These are phyloP conservation scores for Austrofundulus limnaeus DNA, from an alignment of 2,113 vertebrate genomes.

Conservation along the genomic window DNA sequence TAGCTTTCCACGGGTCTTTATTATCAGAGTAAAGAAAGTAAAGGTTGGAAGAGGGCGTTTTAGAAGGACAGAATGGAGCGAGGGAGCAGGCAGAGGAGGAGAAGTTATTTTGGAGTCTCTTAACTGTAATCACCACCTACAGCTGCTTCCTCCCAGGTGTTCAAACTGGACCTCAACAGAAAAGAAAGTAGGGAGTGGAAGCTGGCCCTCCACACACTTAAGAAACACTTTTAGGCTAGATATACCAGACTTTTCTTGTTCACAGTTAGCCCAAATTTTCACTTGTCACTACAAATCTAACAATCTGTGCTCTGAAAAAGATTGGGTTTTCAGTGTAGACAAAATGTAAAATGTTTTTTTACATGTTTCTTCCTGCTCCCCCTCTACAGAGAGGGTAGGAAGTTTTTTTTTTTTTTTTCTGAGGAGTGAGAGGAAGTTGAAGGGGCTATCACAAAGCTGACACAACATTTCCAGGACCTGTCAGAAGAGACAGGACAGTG, in stretches of 20 bases:
- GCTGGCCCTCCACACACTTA: not conserved
- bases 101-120: conserved; percentile 65
- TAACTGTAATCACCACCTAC: conserved; percentile 67
- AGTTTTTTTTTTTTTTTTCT: conserved; percentile 32
- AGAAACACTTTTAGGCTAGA: not conserved
- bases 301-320: not conserved
- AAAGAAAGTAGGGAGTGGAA: conserved; percentile 22
- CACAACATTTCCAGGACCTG: conserved; percentile 61
- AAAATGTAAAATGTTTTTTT: conserved; percentile 26
- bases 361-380: conserved; percentile 23
- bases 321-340: conserved; percentile 6
- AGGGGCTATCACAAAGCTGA: conserved; percentile 46
- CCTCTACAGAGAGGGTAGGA: conserved; percentile 18
- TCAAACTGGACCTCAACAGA: conserved; percentile 48
- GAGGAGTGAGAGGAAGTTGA: conserved; percentile 56
- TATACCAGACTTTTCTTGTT: not conserved
- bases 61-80: conserved; percentile 25
- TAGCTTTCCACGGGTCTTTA: conserved; percentile 16
- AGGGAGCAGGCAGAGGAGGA: conserved; percentile 42
- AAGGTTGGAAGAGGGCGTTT: conserved; percentile 30
- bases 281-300: conserved; percentile 24
- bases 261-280: conserved; percentile 27
- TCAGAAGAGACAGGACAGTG: conserved; percentile 52
- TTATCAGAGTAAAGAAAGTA: conserved; percentile 23
- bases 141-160: conserved; percentile 71